A percentile compares a stretch with the other conserved stretches of the same genome.
phyloP scores from a whole-genome alignment of 2,888 invertebrate species.

The Heliothis peltigera region DNA sequence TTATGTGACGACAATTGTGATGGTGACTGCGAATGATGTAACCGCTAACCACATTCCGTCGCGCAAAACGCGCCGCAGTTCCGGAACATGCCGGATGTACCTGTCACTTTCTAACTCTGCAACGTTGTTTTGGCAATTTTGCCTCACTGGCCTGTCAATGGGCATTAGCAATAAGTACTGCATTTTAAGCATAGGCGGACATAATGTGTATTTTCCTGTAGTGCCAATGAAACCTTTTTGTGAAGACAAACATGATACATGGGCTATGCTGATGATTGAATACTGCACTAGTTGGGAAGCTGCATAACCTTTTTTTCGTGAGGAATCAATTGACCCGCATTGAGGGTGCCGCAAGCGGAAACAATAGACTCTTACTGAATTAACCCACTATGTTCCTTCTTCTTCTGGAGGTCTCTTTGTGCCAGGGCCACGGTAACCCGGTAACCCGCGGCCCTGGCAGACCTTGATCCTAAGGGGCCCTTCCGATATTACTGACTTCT shows the following conservation, averaged over 20 bases:
- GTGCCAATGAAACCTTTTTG: not conserved
- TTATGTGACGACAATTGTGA: constrained; percentile 56
- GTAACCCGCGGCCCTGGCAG: too few relatives aligned
- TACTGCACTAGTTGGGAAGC: too few relatives aligned
- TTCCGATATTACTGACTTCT: too few relatives aligned
- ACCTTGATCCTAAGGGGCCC: too few relatives aligned
- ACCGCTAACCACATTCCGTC: constrained; percentile 67
- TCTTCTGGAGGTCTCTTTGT: too few relatives aligned
- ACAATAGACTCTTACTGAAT: too few relatives aligned
- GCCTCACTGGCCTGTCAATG: constrained; percentile 28
- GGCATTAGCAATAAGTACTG: not conserved
- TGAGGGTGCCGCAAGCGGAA: too few relatives aligned
- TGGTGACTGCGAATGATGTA: constrained; percentile 66
- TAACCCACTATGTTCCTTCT: too few relatives aligned
- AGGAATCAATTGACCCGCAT: too few relatives aligned
- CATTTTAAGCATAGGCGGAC: not conserved
- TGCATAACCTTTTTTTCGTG: not conserved
- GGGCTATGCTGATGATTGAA: too few relatives aligned
- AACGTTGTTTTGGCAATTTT: constrained; percentile 63
- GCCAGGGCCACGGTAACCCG: too few relatives aligned
- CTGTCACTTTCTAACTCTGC: constrained; percentile 74
- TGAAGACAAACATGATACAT: not conserved
- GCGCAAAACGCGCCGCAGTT: constrained; percentile 68
- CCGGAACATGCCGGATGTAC: constrained; percentile 76
- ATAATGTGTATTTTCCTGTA: not conserved